Evolutionary conservation across 30 jellyfish, hydroid and myxozoan genomes (phyloP), one percentile per base, ranked within the genome.

Genomic region (Cassiopea andromeda): DNA sequence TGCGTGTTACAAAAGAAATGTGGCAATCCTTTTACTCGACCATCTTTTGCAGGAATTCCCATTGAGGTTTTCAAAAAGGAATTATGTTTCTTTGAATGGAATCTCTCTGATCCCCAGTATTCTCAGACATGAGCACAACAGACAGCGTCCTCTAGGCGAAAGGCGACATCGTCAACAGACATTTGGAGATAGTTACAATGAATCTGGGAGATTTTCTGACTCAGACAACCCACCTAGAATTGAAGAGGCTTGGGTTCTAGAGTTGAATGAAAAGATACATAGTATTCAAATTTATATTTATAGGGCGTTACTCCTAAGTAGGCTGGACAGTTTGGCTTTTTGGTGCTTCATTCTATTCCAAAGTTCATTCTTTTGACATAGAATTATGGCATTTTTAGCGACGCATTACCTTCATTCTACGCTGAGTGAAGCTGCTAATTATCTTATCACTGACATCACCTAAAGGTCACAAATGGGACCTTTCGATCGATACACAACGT

Each of bases 1-100:
- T 8, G 57, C 19, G 50, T 72, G 27, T 72, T 72, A 72, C 44
- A 15, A 38, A 4, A 6, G 50, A 15, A 8, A 15, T 27, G 27
- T 72, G 19, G 81, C 81, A 15, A 14, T 38, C 44, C 81, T 57
- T 46, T 72, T 72, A 7, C 81, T 72, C 27, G 81, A 72, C 54
- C 81, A 72, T 72, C 81, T 72, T 72, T 38, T 72, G 0, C 44
- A 15, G 27, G 81, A 72, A 57, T 0, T 72, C 44, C n/a, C 48
- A 14, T 72, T 38, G 27, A 72, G 81, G 27, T 72, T 72, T 38
- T 8, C 19, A 15, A 8, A 15, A 72, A 38, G 1, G 44, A 72
- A 38, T 19, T 14, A 27, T 3, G 54, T 72, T 72, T 72, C 44
- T 7, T 15, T 38, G 19, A 72, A 38, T 6, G 81, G 81, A 38